A percentile compares a stretch with the other conserved stretches of the same genome.
phyloP scores from a whole-genome alignment of 2,888 invertebrate species.

The Amphipyra tragopoginis region DNA sequence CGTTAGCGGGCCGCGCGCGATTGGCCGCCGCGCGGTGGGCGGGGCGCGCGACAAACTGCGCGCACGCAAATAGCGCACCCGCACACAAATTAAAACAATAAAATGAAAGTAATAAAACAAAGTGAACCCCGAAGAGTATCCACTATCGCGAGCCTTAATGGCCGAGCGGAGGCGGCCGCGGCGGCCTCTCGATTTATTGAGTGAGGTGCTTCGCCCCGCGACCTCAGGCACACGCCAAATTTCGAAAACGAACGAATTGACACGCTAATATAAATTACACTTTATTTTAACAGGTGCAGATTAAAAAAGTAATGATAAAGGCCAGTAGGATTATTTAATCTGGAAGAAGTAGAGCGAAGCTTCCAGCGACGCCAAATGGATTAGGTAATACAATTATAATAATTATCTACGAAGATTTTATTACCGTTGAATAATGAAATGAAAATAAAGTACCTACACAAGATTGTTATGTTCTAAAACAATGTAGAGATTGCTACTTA shows the following conservation, averaged over 20 bases:
- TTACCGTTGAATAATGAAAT: neutral
- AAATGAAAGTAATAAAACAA: slow-evolving; percentile 89
- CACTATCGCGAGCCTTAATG: slow-evolving; percentile 87
- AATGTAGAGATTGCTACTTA: neutral
- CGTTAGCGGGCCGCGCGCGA: slow-evolving; percentile 76
- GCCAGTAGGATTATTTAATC: neutral
- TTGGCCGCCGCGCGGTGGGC: slow-evolving; percentile 83
- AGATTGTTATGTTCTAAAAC: neutral
- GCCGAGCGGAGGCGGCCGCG: slow-evolving; percentile 82
- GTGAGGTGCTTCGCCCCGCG: slow-evolving; percentile 66
- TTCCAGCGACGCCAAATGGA: neutral
- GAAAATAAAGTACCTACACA: neutral
- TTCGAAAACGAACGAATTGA: slow-evolving; percentile 54
- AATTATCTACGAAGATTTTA: neutral
- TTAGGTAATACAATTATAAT: neutral
- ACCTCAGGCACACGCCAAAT: slow-evolving; percentile 63
- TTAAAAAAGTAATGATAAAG: neutral
- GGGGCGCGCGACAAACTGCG: slow-evolving; percentile 86
- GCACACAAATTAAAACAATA: slow-evolving; percentile 90
- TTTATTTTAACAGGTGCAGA: slow-evolving; percentile 22
- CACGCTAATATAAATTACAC: slow-evolving; percentile 22
- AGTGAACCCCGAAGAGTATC: slow-evolving; percentile 83
- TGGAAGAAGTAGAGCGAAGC: neutral
- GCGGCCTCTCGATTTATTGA: slow-evolving; percentile 81
- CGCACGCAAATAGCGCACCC: slow-evolving; percentile 89